phyloP scores from a whole-genome alignment of 1,140 invertebrate genomes.

The Chelonus insularis region DNA sequence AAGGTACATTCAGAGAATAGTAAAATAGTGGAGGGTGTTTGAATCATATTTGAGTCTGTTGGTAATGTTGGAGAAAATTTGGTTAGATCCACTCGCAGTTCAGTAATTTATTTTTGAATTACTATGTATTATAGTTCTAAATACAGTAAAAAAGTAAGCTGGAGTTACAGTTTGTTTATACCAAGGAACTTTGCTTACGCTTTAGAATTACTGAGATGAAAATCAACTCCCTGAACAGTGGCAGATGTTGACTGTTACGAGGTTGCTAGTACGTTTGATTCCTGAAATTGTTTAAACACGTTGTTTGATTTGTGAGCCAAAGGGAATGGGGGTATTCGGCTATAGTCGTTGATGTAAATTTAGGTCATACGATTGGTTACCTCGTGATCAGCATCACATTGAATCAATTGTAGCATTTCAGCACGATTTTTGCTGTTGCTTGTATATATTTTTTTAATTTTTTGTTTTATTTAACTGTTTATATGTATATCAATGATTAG shows the following conservation, averaged over 20 bases:
- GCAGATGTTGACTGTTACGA: constrained; percentile 5
- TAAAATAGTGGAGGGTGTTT: no score
- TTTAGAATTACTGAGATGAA: neutral
- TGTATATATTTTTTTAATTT: neutral
- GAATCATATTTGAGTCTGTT: no score
- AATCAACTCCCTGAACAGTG: neutral
- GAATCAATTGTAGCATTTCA: neutral
- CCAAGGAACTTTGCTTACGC: neutral
- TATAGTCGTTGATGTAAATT: constrained; percentile 8
- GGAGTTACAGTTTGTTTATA: no score
- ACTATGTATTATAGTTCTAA: neutral
- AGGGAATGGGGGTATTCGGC: constrained; percentile 1
- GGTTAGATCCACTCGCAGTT: no score
- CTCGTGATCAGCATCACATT: constrained; percentile 7
- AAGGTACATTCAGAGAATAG: no score
- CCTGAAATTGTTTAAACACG: constrained; percentile 20
- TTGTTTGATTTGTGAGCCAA: constrained; percentile 22
- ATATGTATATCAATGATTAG: neutral
- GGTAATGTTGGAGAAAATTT: no score
- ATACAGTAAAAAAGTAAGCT: no score
- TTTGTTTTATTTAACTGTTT: neutral
- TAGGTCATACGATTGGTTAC: constrained; percentile 23
- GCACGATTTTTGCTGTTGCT: neutral
- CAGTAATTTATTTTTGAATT: no score
- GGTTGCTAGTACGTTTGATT: constrained; percentile 9